Conservation (phyloP, 2,113 vertebrate species). For the Xenopus borealis region DNA sequence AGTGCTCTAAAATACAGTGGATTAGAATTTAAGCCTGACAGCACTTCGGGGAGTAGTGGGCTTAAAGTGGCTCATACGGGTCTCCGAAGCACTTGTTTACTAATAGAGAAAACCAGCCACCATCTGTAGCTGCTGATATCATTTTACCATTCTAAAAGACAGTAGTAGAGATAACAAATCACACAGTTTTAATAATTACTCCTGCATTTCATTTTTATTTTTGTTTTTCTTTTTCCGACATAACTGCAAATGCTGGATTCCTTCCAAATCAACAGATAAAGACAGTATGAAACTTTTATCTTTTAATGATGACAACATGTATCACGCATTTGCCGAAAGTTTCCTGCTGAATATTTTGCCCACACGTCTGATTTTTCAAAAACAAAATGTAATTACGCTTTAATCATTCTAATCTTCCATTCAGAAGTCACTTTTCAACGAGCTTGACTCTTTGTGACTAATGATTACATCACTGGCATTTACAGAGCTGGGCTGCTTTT, state of each 20-base stretch:
- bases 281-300: conserved; percentile 84
- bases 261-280: conserved; percentile 84
- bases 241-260: conserved; percentile 73
- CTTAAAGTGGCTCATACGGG: conserved; percentile 83
- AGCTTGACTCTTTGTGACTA: conserved; percentile 48
- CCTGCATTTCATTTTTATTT: conserved; percentile 65
- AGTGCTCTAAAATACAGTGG: conserved; percentile 85
- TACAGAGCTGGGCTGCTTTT: too few species aligned
- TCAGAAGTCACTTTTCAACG: conserved; percentile 68
- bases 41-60: conserved; percentile 82
- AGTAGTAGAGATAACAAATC: conserved; percentile 82
- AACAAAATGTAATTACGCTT: conserved; percentile 79
- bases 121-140: conserved; percentile 84
- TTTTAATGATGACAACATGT: conserved; percentile 77
- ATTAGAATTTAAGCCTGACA: conserved; percentile 86
- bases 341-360: conserved; percentile 69
- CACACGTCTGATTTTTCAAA: conserved; percentile 67
- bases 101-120: conserved; percentile 76
- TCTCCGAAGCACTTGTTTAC: conserved; percentile 86
- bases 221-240: conserved; percentile 71
- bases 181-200: conserved; percentile 85
- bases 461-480: neutral
- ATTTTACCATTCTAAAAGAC: conserved; percentile 82
- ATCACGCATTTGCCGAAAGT: conserved; percentile 74
- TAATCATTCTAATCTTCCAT: conserved; percentile 78